Base-by-base conservation (phyloP, 30 jellyfish, hydroid and myxozoan genomes). In the Chrysaora quinquecirrha region DNA sequence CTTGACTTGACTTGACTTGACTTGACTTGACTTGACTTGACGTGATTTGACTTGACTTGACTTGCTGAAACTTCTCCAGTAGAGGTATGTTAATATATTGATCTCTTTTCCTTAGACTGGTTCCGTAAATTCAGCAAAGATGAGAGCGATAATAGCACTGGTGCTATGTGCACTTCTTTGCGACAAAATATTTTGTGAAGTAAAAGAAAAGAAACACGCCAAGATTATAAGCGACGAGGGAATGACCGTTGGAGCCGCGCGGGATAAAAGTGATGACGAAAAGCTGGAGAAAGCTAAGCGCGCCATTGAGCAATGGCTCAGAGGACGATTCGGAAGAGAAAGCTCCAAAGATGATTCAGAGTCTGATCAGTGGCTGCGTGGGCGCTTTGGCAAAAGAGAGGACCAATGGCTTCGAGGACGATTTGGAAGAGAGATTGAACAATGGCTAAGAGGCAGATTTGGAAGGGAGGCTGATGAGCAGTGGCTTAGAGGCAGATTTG, bases 391-490 rank as follows among this genome's bases (percentile, higher is more conserved):
- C 1, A 69, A 58, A 21, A 76, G 63, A 67, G 84, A 3, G 16
- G 73, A 70, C 25, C 97, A 88, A 64, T 88, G 90, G 91, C 49
- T 88, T 71, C 63, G 86, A 12, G 97, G 97, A 21, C 83, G 97
- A 1, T 88, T 88, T 75, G 97, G 97, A 22, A 60, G 80, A 56
- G 95, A 80, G 34, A 95, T 61, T 58, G 92, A 70, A 58, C 97
- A 90, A 74, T 90, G 94, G 94, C 43, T 90, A 76, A 58, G 93
- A 22, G 97, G 97, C 7, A 77, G 97, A 3, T 90, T 90, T 77
- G 97, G 97, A 34, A 62, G 79, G 16, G 93, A 82, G 75, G 87
- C 77, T 24, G 95, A 52, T 12, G 78, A 21, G 18, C 97, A 90
- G 33, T 90, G 95, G 95, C 66, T 90, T 0, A 43, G 93, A 32